Evolutionary conservation across 2,888 invertebrate species (phyloP), one percentile per base, ranked within the genome.

Genomic region (Dicycla oo): DNA sequence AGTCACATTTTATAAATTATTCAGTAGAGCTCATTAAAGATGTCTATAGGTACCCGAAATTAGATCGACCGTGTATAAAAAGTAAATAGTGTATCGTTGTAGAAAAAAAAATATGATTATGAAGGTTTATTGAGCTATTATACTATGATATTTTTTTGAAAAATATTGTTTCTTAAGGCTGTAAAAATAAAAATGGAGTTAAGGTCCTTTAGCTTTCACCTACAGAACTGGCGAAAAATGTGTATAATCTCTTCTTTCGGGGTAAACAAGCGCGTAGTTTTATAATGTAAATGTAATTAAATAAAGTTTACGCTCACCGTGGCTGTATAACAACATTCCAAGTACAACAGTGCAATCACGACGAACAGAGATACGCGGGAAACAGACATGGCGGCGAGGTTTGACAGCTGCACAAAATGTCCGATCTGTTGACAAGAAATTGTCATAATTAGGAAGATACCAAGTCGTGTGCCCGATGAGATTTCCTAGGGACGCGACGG

Each of bases 271-370:
- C 5, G 13, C 23, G 13, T 51, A 23, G 6, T 51, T 51, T 6
- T 13, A 0, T n/a, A 10, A 3, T 5, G 18, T 1, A 60, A 49
- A 18, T 47, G 7, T 40, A 15, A 65, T 10, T 34, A 45, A 58
- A 23, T 38, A 45, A 43, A 30, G 11, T 23, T 8, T 11, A 49
- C 34, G 88, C 93, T 89, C 69, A 95, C 95, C 45, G 92, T 85
- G 69, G 94, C 95, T 11, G 94, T 71, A 74, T 89, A 86, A 61
- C 92, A 92, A 65, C 89, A 91, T 66, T 91, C 91, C 81, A 93
- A 65, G 72, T 88, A 90, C 65, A 94, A 58, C 0, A 94, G 51
- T 0, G 91, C 88, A 38, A 92, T 83, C 18, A 93, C 75, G 5
- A 94, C 70, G 80, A 93, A 67, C 26, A 94, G 65, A 7, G 92